Evolutionary conservation across 2,888 invertebrate species (phyloP).

Genomic region (Tenthredo scrophulariae): DNA sequence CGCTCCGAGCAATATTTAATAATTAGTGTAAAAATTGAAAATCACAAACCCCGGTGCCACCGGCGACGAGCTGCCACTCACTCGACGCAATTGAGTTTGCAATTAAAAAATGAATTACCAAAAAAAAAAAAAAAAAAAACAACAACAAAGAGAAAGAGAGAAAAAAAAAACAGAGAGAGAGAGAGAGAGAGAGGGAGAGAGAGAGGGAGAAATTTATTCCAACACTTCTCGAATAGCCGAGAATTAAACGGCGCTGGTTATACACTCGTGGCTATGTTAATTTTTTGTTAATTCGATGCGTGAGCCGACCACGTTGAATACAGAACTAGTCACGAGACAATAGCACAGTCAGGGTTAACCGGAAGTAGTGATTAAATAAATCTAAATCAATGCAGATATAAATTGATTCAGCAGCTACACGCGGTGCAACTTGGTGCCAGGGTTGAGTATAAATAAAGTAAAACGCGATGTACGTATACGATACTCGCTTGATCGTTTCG

Average conservation of each 20-base stretch:
- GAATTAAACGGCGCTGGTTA: not conserved
- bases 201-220: not conserved
- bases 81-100: conserved; percentile 42
- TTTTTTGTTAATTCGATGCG: conserved; percentile 33
- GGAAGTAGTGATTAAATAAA: conserved; percentile 28
- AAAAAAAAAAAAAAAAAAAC: conserved; percentile 1
- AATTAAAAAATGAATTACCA: conserved; percentile 36
- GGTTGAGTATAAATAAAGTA: not conserved
- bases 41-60: conserved; percentile 12
- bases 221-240: not conserved
- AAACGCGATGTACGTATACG: not conserved
- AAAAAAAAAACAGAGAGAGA: not conserved
- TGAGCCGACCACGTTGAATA: not conserved
- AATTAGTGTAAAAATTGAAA: conserved; percentile 45
- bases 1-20: conserved; percentile 37
- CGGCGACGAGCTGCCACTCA: conserved; percentile 12
- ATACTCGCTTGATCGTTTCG: not conserved
- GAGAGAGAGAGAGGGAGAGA: not conserved
- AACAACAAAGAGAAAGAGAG: too few species aligned
- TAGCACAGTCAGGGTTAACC: not conserved
- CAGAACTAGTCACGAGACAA: not conserved
- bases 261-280: conserved; percentile 10
- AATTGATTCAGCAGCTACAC: conserved; percentile 11
- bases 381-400: not conserved
- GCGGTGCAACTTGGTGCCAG: conserved; percentile 32